Conservation (phyloP, 35 echinoderm and acorn worm genomes). For the Acanthaster planci region DNA sequence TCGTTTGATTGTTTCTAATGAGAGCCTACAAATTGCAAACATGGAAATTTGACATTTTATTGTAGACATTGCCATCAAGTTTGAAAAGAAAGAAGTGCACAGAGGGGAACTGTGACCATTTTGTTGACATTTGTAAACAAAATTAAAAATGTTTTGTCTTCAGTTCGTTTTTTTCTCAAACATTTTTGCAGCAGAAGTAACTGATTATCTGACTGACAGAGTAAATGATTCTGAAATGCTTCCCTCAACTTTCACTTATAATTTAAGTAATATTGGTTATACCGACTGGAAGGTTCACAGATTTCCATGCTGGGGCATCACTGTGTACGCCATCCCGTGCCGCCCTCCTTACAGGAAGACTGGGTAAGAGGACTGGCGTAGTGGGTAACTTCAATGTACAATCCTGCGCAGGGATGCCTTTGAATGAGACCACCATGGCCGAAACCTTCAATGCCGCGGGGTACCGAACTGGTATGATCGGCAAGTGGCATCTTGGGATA, state of each 20-base stretch:
- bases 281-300: conserved; percentile 46
- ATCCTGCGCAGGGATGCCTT: conserved; percentile 56
- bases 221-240: too few relatives aligned
- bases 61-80: too few relatives aligned
- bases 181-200: too few relatives aligned
- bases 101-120: too few relatives aligned
- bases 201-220: too few relatives aligned
- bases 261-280: conserved; percentile 19
- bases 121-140: too few relatives aligned
- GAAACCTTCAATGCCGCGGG: conserved; percentile 74
- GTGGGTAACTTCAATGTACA: conserved; percentile 31
- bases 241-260: neutral
- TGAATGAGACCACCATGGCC: conserved; percentile 76
- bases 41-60: too few relatives aligned
- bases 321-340: conserved; percentile 79
- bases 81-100: too few relatives aligned
- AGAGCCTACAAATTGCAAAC: too few relatives aligned
- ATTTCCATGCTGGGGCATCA: conserved; percentile 81
- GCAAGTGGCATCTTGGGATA: conserved; percentile 71
- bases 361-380: conserved; percentile 68
- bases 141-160: too few relatives aligned
- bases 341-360: conserved; percentile 60
- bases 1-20: too few relatives aligned
- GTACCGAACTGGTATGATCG: conserved; percentile 79
- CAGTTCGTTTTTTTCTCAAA: too few relatives aligned